Conservation (phyloP, 35 echinoderm and acorn worm genomes). For the Holothuria glaberrima region DNA sequence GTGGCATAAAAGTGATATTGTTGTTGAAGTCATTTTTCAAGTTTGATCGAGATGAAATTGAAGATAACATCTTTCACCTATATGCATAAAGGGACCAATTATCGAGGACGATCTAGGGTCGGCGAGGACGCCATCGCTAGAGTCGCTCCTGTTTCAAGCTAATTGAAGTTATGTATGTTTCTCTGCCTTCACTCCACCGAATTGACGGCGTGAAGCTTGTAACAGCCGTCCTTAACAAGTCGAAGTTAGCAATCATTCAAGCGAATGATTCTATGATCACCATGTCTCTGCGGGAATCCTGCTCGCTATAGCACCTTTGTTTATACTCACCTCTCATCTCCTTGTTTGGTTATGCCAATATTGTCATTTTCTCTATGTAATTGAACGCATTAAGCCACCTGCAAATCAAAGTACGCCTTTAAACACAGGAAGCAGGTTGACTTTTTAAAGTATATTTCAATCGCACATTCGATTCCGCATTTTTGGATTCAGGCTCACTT, state of each 20-base stretch:
- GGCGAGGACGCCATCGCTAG: neutral
- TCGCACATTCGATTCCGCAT: neutral
- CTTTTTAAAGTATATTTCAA: constrained; percentile 18
- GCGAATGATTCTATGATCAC: constrained; percentile 37
- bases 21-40: too few relatives aligned
- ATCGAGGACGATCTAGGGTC: too few relatives aligned
- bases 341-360: constrained; percentile 48
- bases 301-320: constrained; percentile 29
- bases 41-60: neutral
- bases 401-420: constrained; percentile 7
- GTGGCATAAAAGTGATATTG: too few relatives aligned
- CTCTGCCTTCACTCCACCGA: neutral
- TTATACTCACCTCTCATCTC: neutral
- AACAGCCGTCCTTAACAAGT: constrained; percentile 39
- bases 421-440: constrained; percentile 39
- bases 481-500: too few relatives aligned
- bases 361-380: constrained; percentile 58
- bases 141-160: neutral
- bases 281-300: constrained; percentile 34
- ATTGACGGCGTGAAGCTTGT: neutral
- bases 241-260: constrained; percentile 35
- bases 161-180: neutral
- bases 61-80: neutral
- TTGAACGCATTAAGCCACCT: constrained; percentile 58
- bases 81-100: neutral